Base-by-base conservation (phyloP, 2,888 invertebrate species). In the Pedicia rivosa region DNA sequence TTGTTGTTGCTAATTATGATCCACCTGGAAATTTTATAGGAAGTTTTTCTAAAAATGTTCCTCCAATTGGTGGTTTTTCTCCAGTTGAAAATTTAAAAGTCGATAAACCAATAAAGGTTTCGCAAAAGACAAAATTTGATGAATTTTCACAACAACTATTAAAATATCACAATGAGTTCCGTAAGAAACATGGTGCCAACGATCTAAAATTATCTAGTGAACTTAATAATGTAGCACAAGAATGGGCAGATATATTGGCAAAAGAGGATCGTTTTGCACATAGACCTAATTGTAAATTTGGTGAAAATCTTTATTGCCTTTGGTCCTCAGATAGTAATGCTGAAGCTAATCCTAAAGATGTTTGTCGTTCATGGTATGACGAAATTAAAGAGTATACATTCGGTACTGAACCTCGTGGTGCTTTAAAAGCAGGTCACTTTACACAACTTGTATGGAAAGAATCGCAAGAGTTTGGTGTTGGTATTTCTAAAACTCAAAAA, bases 21-120 rank as follows among this genome's bases (percentile, higher is more conserved):
- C 91, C 91, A 0, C 80, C 88, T 1, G 91, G 90, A 5, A 91
- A 91, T 57, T 78, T 80, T 47, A 69, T 81, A 31, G 82, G 82
- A 8, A 74, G 77, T 52, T 84, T 79, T 53, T 64, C 71, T 4
- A 70, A 67, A 35, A 81, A 83, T 53, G 82, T 83, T 5, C 72
- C 69, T 10, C 74, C 78, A 24, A 61, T 71, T 33, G 62, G 62
- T 46, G 55, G 56, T 5, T 53, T 54, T 31, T 43, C 44, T 14
- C 36, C 37, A 40, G 46, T 41, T 40, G 43, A 42, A 44, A n/a
- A n/a, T n/a, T n/a, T n/a, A n/a, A n/a, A n/a, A n/a, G n/a, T n/a
- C n/a, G n/a, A n/a, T n/a, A n/a, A n/a, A n/a, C n/a, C n/a, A n/a
- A n/a, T n/a, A n/a, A n/a, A n/a, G n/a, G n/a, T n/a, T n/a, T n/a